Conservation (phyloP, 2,888 invertebrate species). For the Polyommatus iphigenia region DNA sequence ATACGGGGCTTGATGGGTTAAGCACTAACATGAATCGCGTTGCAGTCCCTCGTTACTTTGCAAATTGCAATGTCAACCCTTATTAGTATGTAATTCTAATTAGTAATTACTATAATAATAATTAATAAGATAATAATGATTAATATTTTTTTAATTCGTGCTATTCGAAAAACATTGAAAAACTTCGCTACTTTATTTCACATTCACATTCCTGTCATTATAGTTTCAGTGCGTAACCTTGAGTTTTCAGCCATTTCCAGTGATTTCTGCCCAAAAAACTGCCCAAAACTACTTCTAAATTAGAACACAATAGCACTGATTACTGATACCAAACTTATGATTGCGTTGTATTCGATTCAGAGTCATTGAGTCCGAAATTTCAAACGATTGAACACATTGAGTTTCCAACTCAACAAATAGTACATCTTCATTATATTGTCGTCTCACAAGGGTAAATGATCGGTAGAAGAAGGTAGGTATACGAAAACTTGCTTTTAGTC, state of each 20-base stretch:
- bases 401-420: conserved; percentile 60
- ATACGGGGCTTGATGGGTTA: too few relatives aligned
- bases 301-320: conserved; percentile 6
- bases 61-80: too few relatives aligned
- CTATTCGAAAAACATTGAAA: not conserved
- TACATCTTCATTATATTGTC: conserved; percentile 44
- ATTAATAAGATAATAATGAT: too few relatives aligned
- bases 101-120: too few relatives aligned
- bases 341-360: conserved; percentile 37
- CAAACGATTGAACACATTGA: conserved; percentile 52
- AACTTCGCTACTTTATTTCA: too few relatives aligned
- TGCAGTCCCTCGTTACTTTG: too few relatives aligned
- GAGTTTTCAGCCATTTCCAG: not conserved
- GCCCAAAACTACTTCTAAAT: conserved; percentile 40
- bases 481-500: too few relatives aligned
- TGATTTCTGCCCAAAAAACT: conserved; percentile 25
- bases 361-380: conserved; percentile 52
- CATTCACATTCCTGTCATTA: too few relatives aligned
- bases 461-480: not conserved
- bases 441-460: conserved; percentile 37
- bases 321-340: conserved; percentile 24
- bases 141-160: not conserved
- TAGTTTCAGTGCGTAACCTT: not conserved
- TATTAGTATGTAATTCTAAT: too few relatives aligned
- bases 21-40: too few relatives aligned